Percentiles rank a stretch among this genome's conserved stretches.
Conservation (phyloP, 2,113 vertebrate genomes). For the Empidonax traillii region DNA sequence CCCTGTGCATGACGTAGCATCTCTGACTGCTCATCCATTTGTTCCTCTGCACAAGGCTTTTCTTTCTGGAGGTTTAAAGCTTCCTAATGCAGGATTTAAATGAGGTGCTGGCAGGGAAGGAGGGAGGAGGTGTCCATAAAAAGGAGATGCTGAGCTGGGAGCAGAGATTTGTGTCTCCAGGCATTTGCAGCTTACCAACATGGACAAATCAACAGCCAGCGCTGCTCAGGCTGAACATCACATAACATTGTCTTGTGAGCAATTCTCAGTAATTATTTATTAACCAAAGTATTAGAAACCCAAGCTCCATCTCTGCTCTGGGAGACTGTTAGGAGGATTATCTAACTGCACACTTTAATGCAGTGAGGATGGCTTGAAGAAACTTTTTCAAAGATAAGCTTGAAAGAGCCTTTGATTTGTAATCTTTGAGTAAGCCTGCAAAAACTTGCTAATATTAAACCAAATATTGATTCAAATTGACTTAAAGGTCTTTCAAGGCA, state of each 20-base stretch:
- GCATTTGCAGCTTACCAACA: not conserved
- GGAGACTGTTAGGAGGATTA: not conserved
- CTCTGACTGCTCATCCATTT: not conserved
- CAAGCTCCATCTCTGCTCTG: not conserved
- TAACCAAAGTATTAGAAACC: not conserved
- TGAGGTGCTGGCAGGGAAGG: not conserved
- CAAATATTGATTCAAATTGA: slow-evolving; percentile 4
- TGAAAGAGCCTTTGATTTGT: slow-evolving; percentile 22
- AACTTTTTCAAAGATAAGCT: slow-evolving; percentile 17
- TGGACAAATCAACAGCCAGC: not conserved
- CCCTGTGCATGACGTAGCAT: fast-evolving
- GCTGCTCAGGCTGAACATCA: fast-evolving
- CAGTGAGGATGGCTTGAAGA: not conserved
- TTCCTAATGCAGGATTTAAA: not conserved
- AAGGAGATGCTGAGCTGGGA: not conserved
- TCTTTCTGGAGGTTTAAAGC: not conserved
- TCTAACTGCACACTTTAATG: not conserved
- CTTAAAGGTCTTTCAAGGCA: slow-evolving; percentile 12
- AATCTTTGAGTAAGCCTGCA: slow-evolving; percentile 3
- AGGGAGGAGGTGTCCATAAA: not conserved
- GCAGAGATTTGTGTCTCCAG: not conserved
- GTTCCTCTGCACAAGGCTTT: not conserved
- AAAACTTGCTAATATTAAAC: slow-evolving; percentile 15
- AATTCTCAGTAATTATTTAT: not conserved
- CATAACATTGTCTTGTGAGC: not conserved